A percentile compares a stretch with the other conserved stretches of the same genome.
Evolutionary conservation across 2,797 vertebrate species (phyloP).

Genomic region (Lateolabrax maculatus): DNA sequence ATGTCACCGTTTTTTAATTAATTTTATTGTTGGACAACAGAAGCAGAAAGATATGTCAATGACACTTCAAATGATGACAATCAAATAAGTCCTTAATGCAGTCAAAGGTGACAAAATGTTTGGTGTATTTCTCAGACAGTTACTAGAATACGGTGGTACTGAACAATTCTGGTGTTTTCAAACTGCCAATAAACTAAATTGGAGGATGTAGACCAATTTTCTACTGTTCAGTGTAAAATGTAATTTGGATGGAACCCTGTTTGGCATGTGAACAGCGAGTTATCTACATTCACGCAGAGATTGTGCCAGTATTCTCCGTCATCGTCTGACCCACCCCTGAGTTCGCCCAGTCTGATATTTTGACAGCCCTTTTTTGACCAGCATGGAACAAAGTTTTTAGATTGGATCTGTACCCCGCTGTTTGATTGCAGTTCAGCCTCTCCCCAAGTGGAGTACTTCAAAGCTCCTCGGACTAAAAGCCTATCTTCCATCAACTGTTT

Average conservation of each 20-base stretch:
- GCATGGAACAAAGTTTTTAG: slow-evolving; percentile 8
- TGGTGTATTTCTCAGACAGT: too few species aligned
- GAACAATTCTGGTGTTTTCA: not conserved
- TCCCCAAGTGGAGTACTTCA: slow-evolving; percentile 27
- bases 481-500: not conserved
- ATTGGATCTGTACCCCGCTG: slow-evolving; percentile 27
- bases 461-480: slow-evolving; percentile 15
- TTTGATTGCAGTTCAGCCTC: slow-evolving; percentile 4
- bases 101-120: not conserved
- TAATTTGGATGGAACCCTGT: not conserved
- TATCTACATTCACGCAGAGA: not conserved
- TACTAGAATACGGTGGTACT: not conserved
- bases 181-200: not conserved
- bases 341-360: slow-evolving; percentile 17
- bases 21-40: not conserved
- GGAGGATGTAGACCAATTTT: not conserved
- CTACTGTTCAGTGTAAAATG: not conserved
- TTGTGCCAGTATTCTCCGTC: not conserved
- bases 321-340: not conserved
- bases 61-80: too few species aligned
- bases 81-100: not conserved
- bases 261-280: not conserved
- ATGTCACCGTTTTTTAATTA: too few species aligned
- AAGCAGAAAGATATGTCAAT: not conserved
- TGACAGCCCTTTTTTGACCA: not conserved